These are phyloP conservation scores for Chrysemys picta DNA, from an alignment of 2,113 vertebrate genomes.

Conservation along the genomic window DNA sequence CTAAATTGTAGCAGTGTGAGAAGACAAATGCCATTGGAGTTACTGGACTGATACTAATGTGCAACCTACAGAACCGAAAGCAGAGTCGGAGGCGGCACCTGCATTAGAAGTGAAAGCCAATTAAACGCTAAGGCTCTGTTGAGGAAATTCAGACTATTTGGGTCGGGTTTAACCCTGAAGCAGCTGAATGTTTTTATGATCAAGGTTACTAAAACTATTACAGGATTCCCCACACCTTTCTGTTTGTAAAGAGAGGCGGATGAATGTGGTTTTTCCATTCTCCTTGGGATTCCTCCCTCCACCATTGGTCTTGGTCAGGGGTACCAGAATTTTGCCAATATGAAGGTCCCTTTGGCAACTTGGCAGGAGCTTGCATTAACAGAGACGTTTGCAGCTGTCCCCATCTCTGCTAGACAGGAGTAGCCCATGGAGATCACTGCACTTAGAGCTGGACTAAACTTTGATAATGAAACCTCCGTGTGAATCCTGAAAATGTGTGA, in stretches of 20 bases:
- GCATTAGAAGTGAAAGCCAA: background rate
- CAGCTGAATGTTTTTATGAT: background rate
- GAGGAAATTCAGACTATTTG: background rate
- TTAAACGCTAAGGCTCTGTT: background rate
- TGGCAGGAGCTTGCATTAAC: fast-evolving
- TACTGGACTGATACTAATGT: background rate
- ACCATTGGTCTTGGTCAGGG: background rate
- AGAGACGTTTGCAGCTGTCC: background rate
- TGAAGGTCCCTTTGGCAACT: fast-evolving
- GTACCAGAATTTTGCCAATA: background rate
- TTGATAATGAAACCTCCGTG: background rate
- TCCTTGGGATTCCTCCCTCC: background rate
- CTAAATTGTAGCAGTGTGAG: background rate
- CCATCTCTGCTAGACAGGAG: fast-evolving
- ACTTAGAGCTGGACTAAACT: background rate
- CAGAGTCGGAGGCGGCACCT: background rate
- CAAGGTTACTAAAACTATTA: background rate
- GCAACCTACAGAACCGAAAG: background rate
- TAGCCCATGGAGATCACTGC: background rate
- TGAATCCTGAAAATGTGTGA: fast-evolving
- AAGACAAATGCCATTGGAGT: background rate
- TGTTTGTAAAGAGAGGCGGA: background rate
- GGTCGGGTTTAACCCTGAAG: background rate
- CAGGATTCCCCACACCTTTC: background rate
- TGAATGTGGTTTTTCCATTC: background rate